Evolutionary conservation across 2,797 vertebrate genomes (phyloP), one percentile per base, ranked within the genome.

Genomic region (Hirundo rustica): DNA sequence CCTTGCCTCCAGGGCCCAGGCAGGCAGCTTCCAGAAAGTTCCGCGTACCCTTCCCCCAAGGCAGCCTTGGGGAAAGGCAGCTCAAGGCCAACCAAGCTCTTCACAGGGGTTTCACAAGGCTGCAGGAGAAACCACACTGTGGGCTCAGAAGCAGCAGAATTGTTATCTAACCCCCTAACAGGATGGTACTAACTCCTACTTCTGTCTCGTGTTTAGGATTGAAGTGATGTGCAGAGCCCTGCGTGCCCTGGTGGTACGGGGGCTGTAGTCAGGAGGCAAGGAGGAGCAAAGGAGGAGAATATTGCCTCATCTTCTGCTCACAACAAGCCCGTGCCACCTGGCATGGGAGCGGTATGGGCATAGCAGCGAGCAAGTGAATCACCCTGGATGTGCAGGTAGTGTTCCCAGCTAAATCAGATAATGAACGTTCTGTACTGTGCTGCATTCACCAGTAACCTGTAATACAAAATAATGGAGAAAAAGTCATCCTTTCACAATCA

Each of bases 181-280:
- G 91, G 89, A 73, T 27, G 48, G 87, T 74, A 71, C 85, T 85
- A 73, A 94, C 93, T 90, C 90, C 93, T 83, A 88, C 89, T 95
- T 82, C 51, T 74, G 76, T 74, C 90, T 96, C 42, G 10, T 90
- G 85, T 85, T 96, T 38, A 71, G 85, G 74, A 91, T 25, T 89
- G 86, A 76, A 79, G 61, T 47, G 84, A 81, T 96, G 70, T 67
- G 82, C 75, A 45, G 78, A 85, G 58, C 84, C 44, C 74, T 23
- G 55, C 5, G 5, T 84, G 94, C 72, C 77, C 89, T 6, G 1
- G 66, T 68, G 81, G 48, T 74, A 77, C 12, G 81, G 89, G 89
- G 92, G 84, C 85, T 85, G 92, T 22, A 91, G 85, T 89, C 53
- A 73, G 86, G 79, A 92, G 92, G 38, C 67, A 93, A 61, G 60